Conservation (phyloP, 2,113 vertebrate genomes). For the Paralichthys olivaceus region DNA sequence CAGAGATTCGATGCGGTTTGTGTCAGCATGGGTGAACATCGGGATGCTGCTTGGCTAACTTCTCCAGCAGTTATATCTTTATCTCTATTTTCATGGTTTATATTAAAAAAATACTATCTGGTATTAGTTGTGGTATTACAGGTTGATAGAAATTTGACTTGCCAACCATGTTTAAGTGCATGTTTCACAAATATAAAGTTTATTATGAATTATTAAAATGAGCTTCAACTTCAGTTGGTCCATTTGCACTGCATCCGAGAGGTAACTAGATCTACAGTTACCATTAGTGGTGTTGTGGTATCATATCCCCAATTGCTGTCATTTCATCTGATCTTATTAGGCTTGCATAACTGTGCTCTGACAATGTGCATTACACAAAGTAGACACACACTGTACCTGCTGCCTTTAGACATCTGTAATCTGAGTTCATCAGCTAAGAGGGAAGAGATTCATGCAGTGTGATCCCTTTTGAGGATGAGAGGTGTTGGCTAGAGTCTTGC, state of each 20-base stretch:
- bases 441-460: conserved; percentile 11
- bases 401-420: conserved; percentile 30
- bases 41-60: conserved; percentile 4
- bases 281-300: too few relatives aligned
- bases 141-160: too few relatives aligned
- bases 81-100: background rate
- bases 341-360: conserved; percentile 11
- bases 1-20: conserved; percentile 38
- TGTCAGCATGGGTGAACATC: conserved; percentile 36
- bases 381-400: conserved; percentile 30
- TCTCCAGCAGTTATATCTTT: background rate
- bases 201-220: too few relatives aligned
- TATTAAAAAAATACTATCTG: too few relatives aligned
- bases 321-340: too few relatives aligned
- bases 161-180: too few relatives aligned
- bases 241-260: too few relatives aligned
- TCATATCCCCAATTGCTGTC: too few relatives aligned
- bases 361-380: conserved; percentile 18
- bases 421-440: conserved; percentile 21
- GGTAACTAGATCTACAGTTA: background rate
- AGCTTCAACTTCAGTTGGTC: too few relatives aligned
- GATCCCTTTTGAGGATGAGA: too few relatives aligned
- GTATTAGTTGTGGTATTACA: background rate
- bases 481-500: too few relatives aligned
- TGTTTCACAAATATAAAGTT: too few relatives aligned